Evolutionary conservation across 1,140 invertebrate genomes (phyloP).

Genomic region (Homalodisca vitripennis): DNA sequence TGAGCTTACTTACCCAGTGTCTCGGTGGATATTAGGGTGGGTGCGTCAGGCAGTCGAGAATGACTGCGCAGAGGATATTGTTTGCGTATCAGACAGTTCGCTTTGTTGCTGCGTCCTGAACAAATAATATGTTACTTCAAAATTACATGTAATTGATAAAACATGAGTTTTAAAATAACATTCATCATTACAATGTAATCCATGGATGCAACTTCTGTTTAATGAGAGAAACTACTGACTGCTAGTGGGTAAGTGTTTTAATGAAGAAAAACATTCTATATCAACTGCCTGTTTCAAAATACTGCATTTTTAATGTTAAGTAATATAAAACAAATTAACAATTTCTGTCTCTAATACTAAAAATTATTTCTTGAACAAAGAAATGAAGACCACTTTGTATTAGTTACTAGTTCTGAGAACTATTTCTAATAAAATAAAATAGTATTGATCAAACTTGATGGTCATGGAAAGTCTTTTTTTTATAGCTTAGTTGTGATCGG

Average conservation of each 20-base stretch:
- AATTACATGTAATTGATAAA: not conserved
- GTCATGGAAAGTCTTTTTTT: no score
- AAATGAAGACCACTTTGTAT: no score
- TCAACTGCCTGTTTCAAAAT: not conserved
- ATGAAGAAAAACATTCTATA: not conserved
- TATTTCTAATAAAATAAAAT: no score
- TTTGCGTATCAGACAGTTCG: conserved; percentile 11
- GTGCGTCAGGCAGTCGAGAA: conserved; percentile 2
- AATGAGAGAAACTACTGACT: not conserved
- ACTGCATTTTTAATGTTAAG: no score
- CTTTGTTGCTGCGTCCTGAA: conserved; percentile 13
- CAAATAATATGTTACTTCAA: not conserved
- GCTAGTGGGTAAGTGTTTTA: not conserved
- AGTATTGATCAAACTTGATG: no score
- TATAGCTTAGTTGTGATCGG: no score
- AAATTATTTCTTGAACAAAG: no score
- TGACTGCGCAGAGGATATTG: conserved; percentile 19
- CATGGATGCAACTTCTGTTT: not conserved
- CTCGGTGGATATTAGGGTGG: conserved; percentile 1
- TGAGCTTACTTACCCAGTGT: conserved; percentile 18
- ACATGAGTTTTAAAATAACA: not conserved
- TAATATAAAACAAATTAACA: no score
- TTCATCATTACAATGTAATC: not conserved
- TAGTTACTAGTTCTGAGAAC: no score
- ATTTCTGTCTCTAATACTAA: no score